A percentile compares a stretch with the other conserved stretches of the same genome.
These are phyloP conservation scores for Pantherophis alleghaniensis DNA, from an alignment of 2,797 vertebrate species.

Conservation along the genomic window DNA sequence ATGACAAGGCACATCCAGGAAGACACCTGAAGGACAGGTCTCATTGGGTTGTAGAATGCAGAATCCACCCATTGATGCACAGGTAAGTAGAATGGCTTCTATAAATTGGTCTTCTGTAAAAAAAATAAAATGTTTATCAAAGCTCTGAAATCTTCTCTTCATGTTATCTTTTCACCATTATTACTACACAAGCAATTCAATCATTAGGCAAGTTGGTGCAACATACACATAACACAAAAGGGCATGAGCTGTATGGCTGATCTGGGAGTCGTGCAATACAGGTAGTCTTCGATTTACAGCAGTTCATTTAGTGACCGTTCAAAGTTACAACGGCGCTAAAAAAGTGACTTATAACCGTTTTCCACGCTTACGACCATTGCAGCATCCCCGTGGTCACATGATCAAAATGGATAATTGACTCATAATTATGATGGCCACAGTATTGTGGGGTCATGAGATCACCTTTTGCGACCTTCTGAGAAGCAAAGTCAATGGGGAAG, in stretches of 20 bases:
- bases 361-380: not conserved
- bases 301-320: not conserved
- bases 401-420: not conserved
- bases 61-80: constrained; percentile 1
- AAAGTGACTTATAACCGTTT: not conserved
- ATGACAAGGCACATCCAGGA: constrained; percentile 14
- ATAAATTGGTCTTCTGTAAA: not conserved
- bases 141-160: not conserved
- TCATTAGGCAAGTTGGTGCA: not conserved
- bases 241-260: not conserved
- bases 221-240: not conserved
- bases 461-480: not conserved
- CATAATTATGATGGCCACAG: not conserved
- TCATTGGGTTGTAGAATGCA: not conserved
- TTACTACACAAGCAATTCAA: not conserved
- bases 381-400: not conserved
- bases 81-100: constrained; percentile 12
- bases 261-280: not conserved
- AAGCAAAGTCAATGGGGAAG: not conserved
- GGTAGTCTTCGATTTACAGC: not conserved
- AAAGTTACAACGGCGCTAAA: not conserved
- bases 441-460: not conserved
- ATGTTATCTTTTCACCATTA: not conserved
- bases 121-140: not conserved
- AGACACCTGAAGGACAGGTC: not conserved